These are phyloP conservation scores for Garrulus glandarius DNA, from an alignment of 2,797 vertebrate genomes.

Conservation along the genomic window DNA sequence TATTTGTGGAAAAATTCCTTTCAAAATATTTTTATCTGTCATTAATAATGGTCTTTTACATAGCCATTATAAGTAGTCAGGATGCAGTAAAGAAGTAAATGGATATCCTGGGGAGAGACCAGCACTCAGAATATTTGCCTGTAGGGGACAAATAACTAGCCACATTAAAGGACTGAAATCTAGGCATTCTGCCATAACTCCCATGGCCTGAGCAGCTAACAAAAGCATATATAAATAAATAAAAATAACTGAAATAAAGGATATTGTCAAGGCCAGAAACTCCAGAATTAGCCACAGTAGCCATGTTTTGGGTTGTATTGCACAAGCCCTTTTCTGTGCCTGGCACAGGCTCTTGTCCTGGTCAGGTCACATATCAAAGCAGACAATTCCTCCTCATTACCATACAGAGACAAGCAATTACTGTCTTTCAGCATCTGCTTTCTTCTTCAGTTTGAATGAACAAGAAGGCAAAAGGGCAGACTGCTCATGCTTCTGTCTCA, in stretches of 20 bases:
- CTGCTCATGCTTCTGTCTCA: neutral
- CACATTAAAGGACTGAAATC: conserved; percentile 19
- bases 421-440: neutral
- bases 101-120: neutral
- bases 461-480: neutral
- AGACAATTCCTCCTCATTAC: neutral
- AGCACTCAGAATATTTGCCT: neutral
- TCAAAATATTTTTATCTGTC: neutral
- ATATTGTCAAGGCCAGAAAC: neutral
- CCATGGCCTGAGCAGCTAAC: neutral
- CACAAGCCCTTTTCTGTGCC: neutral
- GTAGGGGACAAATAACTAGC: neutral
- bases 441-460: neutral
- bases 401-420: neutral
- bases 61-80: neutral
- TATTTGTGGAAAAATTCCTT: neutral
- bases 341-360: neutral
- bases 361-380: neutral
- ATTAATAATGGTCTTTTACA: neutral
- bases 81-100: neutral
- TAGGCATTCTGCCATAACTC: conserved; percentile 35
- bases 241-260: conserved; percentile 11
- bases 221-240: conserved; percentile 16
- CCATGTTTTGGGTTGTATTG: neutral
- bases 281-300: neutral